phyloP scores from a whole-genome alignment of 1,140 invertebrate species.

The Plectus sambesii region DNA sequence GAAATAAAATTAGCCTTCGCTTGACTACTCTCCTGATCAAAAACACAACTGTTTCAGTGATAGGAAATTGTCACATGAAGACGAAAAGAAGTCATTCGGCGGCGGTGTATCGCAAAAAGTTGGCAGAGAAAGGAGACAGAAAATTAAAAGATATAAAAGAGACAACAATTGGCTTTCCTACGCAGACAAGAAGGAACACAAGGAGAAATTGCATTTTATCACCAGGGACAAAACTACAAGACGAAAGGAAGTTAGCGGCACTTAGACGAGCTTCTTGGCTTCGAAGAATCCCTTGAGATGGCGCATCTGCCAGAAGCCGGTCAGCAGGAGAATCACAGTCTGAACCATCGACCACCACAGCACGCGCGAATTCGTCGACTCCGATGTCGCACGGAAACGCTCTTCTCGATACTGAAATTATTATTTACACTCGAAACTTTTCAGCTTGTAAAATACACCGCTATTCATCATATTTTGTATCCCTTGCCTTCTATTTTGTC shows the following conservation, averaged over 20 bases:
- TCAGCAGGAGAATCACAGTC: conserved; percentile 71
- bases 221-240: not conserved
- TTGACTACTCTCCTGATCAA: no score
- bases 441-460: not conserved
- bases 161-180: no score
- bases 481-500: no score
- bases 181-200: no score
- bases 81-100: no score
- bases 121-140: no score
- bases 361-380: conserved; percentile 91
- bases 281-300: conserved; percentile 99
- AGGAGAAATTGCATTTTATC: not conserved
- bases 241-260: not conserved
- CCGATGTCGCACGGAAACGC: conserved; percentile 87
- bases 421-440: not conserved
- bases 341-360: conserved; percentile 95
- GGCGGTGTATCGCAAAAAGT: no score
- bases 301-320: conserved; percentile 97
- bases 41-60: no score
- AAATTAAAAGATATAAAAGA: no score
- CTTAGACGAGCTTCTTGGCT: conserved; percentile 95
- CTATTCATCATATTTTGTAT: no score
- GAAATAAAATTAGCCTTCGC: no score
- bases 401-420: conserved; percentile 83
- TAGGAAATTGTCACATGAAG: no score